A percentile compares a stretch with the other conserved stretches of the same genome.
phyloP scores from a whole-genome alignment of 1,140 invertebrate species.

The Hylaeus anthracinus region DNA sequence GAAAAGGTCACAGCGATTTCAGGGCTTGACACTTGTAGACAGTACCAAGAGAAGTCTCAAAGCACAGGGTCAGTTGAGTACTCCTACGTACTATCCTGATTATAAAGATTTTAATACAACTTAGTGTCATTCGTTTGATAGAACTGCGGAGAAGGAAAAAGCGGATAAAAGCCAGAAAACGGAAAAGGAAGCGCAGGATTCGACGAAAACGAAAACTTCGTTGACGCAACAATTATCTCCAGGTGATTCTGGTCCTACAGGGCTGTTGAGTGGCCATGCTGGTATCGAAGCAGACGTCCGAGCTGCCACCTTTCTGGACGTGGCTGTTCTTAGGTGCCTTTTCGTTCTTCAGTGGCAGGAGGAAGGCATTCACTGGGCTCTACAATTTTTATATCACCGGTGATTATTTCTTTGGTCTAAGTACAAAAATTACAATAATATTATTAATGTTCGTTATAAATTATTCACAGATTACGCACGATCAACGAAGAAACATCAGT shows the following conservation, averaged over 20 bases:
- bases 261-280: constrained; percentile 45
- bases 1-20: constrained; percentile 80
- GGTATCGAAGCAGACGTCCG: constrained; percentile 83
- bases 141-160: constrained; percentile 57
- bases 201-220: constrained; percentile 56
- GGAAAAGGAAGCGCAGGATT: constrained; percentile 62
- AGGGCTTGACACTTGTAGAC: constrained; percentile 77
- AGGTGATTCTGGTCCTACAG: constrained; percentile 57
- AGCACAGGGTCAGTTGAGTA: constrained; percentile 37
- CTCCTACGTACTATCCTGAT: not conserved
- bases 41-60: constrained; percentile 71
- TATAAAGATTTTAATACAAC: not conserved
- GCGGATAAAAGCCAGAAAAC: constrained; percentile 58
- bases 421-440: too few relatives aligned
- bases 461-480: constrained; percentile 85
- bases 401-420: constrained; percentile 69
- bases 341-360: constrained; percentile 98
- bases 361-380: constrained; percentile 98
- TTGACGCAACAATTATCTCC: constrained; percentile 53
- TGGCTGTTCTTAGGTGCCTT: constrained; percentile 97
- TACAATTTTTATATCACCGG: constrained; percentile 96
- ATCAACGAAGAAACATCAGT: constrained; percentile 90
- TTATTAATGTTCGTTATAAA: not conserved
- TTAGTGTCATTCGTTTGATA: not conserved
- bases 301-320: constrained; percentile 97